Base-by-base conservation (phyloP, 2,113 vertebrate species). In the Onychostoma macrolepis region DNA sequence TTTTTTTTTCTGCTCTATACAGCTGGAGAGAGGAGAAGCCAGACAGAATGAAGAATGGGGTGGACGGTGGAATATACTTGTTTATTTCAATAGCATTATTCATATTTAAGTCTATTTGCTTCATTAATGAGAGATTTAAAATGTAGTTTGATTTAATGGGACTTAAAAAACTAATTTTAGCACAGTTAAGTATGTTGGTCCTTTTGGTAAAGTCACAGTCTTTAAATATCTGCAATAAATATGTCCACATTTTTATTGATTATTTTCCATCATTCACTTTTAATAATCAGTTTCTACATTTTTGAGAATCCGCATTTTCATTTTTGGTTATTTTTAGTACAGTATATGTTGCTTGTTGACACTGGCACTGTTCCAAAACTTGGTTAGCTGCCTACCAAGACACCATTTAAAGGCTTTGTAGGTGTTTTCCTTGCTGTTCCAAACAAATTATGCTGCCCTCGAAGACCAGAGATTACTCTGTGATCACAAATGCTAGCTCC, bases 21-120 rank as follows among this genome's bases (percentile, higher is more conserved):
- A 89, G 88, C 79, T 76, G 85, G 81, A 84, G 56, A 48, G 76
- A 45, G 30, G 13, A 43, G 26, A 74, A 48, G 36, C 69, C 58
- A 50, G 65, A 78, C 17, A 67, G 72, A 79, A 24, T 41, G 58
- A 10, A 36, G 24, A 41, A 84, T 84, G 33, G 9, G 10, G 43
- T 71, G 63, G 17, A 83, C 17, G 41, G 28, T 36, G 24, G 6
- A 53, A 53, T 53, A 26, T 26, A 76, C 72, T 53, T 38, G 28
- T 41, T 72, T 26, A 84, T 74, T 74, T 84, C 8, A n/a, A 24
- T 26, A 74, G 6, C 21, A 26, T 36, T 58, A 36, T 84, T 41
- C 26, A 56, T 38, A 56, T 84, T 74, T 48, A 80, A 45, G 2
- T 13, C n/a, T 26, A 17, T 30, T 45, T 45, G n/a, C 41, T 41